These are phyloP conservation scores for Syndactyla subalaris DNA, from an alignment of 2,797 vertebrate genomes.

Conservation along the genomic window DNA sequence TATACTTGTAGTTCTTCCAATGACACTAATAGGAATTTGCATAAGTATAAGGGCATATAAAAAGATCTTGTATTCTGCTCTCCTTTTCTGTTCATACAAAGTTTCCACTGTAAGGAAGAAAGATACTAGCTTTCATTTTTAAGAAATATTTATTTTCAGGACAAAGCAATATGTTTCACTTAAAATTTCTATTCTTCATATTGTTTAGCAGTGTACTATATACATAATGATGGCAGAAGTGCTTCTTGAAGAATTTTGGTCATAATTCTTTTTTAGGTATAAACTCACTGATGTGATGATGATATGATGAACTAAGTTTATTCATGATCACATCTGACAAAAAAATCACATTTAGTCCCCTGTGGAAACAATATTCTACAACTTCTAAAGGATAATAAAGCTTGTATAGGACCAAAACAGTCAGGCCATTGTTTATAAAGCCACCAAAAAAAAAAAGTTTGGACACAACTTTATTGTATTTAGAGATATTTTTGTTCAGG, in stretches of 20 bases:
- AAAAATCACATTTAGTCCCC: background rate
- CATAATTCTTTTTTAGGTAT: background rate
- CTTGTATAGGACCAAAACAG: background rate
- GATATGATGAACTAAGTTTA: background rate
- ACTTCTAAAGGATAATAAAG: background rate
- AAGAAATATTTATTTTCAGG: background rate
- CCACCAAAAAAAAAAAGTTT: background rate
- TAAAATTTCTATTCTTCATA: background rate
- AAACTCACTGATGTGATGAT: background rate
- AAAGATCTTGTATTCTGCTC: background rate
- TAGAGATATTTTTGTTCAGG: background rate
- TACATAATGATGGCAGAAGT: background rate
- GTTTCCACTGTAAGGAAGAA: background rate
- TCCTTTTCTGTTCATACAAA: background rate
- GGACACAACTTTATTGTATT: background rate
- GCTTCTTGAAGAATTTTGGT: background rate
- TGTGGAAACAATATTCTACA: background rate
- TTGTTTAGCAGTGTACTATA: background rate
- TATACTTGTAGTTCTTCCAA: background rate
- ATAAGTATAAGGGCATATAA: background rate
- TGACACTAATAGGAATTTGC: background rate
- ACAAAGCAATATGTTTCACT: background rate
- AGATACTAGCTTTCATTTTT: background rate
- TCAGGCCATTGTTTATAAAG: background rate
- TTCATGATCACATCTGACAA: background rate